These are phyloP conservation scores for Drosophila sproati DNA, from an alignment of 1,140 invertebrate species.

Conservation along the genomic window DNA sequence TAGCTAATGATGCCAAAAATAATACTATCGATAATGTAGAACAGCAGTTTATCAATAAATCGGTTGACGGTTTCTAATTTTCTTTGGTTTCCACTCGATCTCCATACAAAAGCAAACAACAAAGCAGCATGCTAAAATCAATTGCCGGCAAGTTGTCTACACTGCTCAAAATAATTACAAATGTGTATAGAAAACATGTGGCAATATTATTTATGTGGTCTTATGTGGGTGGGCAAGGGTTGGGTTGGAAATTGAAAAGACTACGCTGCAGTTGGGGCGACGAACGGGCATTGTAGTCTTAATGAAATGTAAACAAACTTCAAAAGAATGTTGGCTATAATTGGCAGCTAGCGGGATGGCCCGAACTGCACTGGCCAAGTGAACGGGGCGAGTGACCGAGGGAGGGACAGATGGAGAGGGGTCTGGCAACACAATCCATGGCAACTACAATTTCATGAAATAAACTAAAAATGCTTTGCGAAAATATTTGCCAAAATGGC, in stretches of 20 bases:
- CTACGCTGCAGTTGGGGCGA: constrained; percentile 49
- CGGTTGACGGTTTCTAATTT: background rate
- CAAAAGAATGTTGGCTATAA: constrained; percentile 77
- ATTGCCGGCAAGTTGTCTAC: constrained; percentile 67
- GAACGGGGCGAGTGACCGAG: no score
- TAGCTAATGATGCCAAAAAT: constrained; percentile 5
- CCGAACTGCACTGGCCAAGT: constrained; percentile 7
- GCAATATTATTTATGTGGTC: constrained; percentile 33
- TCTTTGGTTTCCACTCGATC: background rate
- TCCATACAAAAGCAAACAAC: constrained; percentile 13
- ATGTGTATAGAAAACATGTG: constrained; percentile 62
- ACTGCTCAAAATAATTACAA: constrained; percentile 44
- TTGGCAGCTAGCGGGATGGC: constrained; percentile 63
- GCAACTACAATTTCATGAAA: constrained; percentile 30
- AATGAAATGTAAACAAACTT: constrained; percentile 82
- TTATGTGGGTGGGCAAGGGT: background rate
- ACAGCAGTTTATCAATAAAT: constrained; percentile 31
- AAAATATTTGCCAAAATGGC: constrained; percentile 60
- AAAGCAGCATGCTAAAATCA: constrained; percentile 52
- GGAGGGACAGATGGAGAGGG: background rate
- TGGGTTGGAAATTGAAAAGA: constrained; percentile 6
- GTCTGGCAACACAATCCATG: constrained; percentile 2
- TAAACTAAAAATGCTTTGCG: constrained; percentile 45
- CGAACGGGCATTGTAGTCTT: constrained; percentile 60
- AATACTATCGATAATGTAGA: constrained; percentile 20